phyloP scores from a whole-genome alignment of 2,797 vertebrate genomes.

The Enteromius treurensis region DNA sequence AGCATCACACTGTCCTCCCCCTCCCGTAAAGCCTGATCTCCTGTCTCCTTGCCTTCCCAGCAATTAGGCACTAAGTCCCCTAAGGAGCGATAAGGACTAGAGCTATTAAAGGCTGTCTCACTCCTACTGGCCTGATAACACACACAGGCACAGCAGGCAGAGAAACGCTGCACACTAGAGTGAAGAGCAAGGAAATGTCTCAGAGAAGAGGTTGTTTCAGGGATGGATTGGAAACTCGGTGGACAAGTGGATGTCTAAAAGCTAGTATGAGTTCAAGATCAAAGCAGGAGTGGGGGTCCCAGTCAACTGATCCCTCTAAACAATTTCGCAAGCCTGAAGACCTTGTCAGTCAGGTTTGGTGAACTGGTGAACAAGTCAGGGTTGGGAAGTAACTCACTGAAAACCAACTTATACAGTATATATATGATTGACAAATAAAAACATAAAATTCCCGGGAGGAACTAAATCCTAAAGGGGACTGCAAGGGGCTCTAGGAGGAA shows the following conservation, averaged over 20 bases:
- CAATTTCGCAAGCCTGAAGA: slow-evolving; percentile 14
- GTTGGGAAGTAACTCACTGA: neutral
- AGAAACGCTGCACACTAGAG: slow-evolving; percentile 67
- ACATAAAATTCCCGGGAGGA: neutral
- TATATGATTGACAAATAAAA: neutral
- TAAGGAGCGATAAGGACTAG: slow-evolving; percentile 81
- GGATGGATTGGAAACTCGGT: slow-evolving; percentile 36
- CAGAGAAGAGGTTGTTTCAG: slow-evolving; percentile 65
- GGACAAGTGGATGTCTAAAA: slow-evolving; percentile 18
- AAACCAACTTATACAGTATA: neutral
- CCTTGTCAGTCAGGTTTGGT: neutral
- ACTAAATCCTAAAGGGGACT: neutral
- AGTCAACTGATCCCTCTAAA: slow-evolving; percentile 25
- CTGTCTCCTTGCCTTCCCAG: slow-evolving; percentile 74
- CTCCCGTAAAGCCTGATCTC: slow-evolving; percentile 71
- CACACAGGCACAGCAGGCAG: slow-evolving; percentile 65
- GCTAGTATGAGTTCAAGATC: slow-evolving; percentile 33
- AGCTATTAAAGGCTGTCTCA: slow-evolving; percentile 83
- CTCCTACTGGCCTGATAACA: slow-evolving; percentile 78
- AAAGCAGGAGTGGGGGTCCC: slow-evolving; percentile 5
- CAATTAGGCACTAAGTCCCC: slow-evolving; percentile 85
- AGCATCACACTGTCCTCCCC: slow-evolving; percentile 65
- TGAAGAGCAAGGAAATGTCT: slow-evolving; percentile 62
- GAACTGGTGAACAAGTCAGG: neutral
- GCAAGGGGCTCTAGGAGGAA: neutral